A percentile compares a stretch with the other conserved stretches of the same genome.
These are phyloP conservation scores for Drosophila bipectinata DNA, from an alignment of 1,140 invertebrate species.

Conservation along the genomic window DNA sequence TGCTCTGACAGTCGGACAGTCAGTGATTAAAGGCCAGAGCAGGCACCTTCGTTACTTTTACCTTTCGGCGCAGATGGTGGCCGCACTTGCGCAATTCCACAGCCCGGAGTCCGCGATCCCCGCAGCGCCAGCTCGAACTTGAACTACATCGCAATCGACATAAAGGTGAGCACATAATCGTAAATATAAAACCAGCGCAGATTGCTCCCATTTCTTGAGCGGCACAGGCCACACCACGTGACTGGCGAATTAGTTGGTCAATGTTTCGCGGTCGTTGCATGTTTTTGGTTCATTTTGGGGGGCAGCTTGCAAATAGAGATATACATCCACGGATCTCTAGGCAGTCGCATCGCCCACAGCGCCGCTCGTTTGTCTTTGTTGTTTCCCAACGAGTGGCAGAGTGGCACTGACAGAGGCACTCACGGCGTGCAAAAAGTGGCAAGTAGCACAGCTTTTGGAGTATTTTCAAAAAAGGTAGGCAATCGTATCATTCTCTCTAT, in stretches of 20 bases:
- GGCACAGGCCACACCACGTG: conserved; percentile 69
- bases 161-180: conserved; percentile 64
- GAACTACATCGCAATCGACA: conserved; percentile 74
- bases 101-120: conserved; percentile 19
- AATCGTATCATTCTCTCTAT: too few species aligned
- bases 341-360: conserved; percentile 71
- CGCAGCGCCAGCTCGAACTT: conserved; percentile 71
- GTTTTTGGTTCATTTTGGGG: conserved; percentile 49
- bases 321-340: conserved; percentile 57
- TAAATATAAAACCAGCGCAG: conserved; percentile 47
- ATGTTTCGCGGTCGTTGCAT: conserved; percentile 47
- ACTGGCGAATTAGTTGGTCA: conserved; percentile 72
- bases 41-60: conserved; percentile 28
- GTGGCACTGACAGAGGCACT: conserved; percentile 25
- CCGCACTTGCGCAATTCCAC: conserved; percentile 46
- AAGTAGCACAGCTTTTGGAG: background rate
- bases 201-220: conserved; percentile 69
- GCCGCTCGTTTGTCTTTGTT: conserved; percentile 63
- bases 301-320: conserved; percentile 33
- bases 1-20: conserved; percentile 31
- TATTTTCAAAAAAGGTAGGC: background rate
- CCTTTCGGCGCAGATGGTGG: conserved; percentile 20
- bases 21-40: conserved; percentile 66
- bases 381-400: conserved; percentile 19
- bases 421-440: background rate